A percentile compares a stretch with the other conserved stretches of the same genome.
phyloP scores from a whole-genome alignment of 2,113 vertebrate species.

The Pteruthius melanotis region DNA sequence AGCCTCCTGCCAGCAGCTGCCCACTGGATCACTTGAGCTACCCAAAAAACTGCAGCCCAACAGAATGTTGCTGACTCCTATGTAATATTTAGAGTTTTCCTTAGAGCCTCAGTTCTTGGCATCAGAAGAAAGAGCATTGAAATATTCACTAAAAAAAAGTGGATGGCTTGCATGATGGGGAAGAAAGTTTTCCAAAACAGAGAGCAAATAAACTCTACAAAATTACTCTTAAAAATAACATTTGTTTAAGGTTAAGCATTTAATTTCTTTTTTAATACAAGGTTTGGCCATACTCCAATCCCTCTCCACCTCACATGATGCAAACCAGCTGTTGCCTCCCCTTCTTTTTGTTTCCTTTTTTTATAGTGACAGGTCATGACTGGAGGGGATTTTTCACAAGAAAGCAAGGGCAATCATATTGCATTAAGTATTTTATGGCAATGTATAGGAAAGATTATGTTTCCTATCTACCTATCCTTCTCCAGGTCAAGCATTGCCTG shows the following conservation, averaged over 20 bases:
- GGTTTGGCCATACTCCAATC: not conserved
- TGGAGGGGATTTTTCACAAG: not conserved
- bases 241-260: not conserved
- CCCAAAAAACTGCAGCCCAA: not conserved
- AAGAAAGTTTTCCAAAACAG: not conserved
- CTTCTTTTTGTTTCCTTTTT: not conserved
- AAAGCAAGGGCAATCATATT: not conserved
- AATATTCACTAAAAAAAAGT: not conserved
- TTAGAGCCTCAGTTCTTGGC: not conserved
- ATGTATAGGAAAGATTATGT: not conserved
- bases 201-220: not conserved
- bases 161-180: not conserved
- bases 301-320: not conserved
- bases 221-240: not conserved
- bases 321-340: not conserved
- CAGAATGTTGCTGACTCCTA: not conserved
- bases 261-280: not conserved
- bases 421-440: not conserved
- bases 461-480: not conserved
- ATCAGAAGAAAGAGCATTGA: not conserved
- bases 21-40: not conserved
- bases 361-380: not conserved
- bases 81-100: not conserved
- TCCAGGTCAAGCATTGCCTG: not conserved
- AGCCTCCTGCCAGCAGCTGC: not conserved